These are phyloP conservation scores for Darevskia mixta DNA, from an alignment of 2,797 vertebrate species.

Conservation along the genomic window DNA sequence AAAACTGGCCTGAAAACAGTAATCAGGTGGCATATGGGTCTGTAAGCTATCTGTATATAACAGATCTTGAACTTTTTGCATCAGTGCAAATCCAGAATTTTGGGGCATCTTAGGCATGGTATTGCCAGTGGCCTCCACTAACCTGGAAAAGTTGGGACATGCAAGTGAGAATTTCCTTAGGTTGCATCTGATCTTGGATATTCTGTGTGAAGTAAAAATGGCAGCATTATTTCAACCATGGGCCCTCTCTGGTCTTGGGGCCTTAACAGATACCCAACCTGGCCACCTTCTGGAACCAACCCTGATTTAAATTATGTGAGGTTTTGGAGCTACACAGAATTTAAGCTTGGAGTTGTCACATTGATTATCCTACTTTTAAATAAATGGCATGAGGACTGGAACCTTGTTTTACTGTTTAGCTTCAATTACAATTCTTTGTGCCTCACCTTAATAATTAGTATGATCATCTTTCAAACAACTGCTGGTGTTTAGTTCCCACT, in stretches of 20 bases:
- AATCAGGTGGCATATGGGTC: not conserved
- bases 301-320: not conserved
- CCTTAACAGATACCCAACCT: not conserved
- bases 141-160: not conserved
- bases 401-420: not conserved
- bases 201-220: not conserved
- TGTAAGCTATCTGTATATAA: not conserved
- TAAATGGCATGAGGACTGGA: not conserved
- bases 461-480: accelerated
- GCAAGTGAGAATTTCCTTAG: not conserved
- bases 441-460: not conserved
- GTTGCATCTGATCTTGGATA: not conserved
- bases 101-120: not conserved
- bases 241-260: not conserved
- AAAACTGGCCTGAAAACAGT: not conserved
- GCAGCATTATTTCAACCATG: not conserved
- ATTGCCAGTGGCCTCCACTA: not conserved
- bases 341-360: not conserved
- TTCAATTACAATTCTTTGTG: not conserved
- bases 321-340: not conserved
- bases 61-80: not conserved
- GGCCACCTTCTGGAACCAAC: not conserved
- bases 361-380: not conserved
- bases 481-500: not conserved
- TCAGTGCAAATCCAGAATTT: not conserved